Conservation (phyloP, 2,888 invertebrate species). For the Catocala sponsa region DNA sequence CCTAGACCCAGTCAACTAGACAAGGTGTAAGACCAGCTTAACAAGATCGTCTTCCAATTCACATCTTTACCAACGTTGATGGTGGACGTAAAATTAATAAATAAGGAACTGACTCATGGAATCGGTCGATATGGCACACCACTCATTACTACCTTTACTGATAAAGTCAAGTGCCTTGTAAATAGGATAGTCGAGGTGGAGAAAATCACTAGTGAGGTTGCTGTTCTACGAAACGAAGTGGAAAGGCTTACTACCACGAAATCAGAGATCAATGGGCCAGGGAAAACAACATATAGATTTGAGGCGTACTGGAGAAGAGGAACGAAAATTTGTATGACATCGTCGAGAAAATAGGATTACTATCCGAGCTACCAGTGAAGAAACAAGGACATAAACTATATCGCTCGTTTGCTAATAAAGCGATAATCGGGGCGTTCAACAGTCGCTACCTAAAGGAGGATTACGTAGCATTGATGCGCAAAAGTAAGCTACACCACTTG, state of each 20-base stretch:
- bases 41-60: too few relatives aligned
- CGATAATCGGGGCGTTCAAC: not conserved
- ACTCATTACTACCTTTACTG: not conserved
- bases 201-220: not conserved
- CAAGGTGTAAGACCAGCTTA: too few relatives aligned
- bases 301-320: not conserved
- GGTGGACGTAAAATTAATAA: too few relatives aligned
- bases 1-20: too few relatives aligned
- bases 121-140: not conserved
- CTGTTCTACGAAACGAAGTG: not conserved
- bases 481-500: not conserved
- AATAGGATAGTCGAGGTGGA: not conserved
- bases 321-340: constrained; percentile 1
- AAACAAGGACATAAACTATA: constrained; percentile 1
- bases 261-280: too few relatives aligned
- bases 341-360: not conserved
- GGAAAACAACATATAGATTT: not conserved
- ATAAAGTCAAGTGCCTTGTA: not conserved
- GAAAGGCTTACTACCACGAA: not conserved
- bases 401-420: not conserved
- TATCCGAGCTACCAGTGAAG: not conserved
- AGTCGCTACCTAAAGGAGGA: constrained; percentile 1
- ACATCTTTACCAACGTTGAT: too few relatives aligned
- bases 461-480: not conserved
- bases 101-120: not conserved